These are phyloP conservation scores for Semicossyphus pulcher DNA, from an alignment of 2,113 vertebrate species.

Conservation along the genomic window DNA sequence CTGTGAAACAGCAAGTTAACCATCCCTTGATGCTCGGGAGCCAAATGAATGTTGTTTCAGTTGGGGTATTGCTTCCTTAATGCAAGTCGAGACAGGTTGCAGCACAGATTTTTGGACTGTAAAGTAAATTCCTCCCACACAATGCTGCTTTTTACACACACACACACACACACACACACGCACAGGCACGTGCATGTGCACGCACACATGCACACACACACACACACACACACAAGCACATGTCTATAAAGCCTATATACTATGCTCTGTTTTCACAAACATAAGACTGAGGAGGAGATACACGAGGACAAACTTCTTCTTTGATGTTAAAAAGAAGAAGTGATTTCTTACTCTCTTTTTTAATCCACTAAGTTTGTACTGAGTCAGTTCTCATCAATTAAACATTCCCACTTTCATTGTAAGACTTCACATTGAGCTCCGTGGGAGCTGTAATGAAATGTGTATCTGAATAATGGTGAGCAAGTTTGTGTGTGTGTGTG, in stretches of 20 bases:
- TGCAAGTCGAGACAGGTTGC: not conserved
- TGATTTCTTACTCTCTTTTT: not conserved
- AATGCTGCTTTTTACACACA: not conserved
- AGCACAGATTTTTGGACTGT: not conserved
- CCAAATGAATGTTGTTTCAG: not conserved
- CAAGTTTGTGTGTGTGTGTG: conserved; percentile 2
- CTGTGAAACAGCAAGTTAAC: not conserved
- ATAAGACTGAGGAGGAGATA: not conserved
- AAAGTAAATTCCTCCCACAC: conserved; percentile 18
- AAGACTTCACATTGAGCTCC: conserved; percentile 28
- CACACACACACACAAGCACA: not conserved
- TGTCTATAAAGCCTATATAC: not conserved
- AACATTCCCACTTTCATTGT: conserved; percentile 19
- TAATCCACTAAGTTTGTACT: not conserved
- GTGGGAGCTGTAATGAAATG: conserved; percentile 44
- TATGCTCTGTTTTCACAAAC: not conserved
- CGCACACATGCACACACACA: not conserved
- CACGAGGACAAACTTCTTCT: not conserved
- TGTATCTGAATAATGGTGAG: conserved; percentile 20
- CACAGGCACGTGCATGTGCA: not conserved
- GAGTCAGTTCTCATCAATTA: conserved; percentile 35
- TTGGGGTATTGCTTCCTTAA: not conserved
- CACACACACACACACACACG: not conserved
- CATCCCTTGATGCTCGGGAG: not conserved
- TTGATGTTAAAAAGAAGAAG: not conserved